Evolutionary conservation across 64 coral and sea anemone genomes (phyloP).

Genomic region (Orbicella faveolata): DNA sequence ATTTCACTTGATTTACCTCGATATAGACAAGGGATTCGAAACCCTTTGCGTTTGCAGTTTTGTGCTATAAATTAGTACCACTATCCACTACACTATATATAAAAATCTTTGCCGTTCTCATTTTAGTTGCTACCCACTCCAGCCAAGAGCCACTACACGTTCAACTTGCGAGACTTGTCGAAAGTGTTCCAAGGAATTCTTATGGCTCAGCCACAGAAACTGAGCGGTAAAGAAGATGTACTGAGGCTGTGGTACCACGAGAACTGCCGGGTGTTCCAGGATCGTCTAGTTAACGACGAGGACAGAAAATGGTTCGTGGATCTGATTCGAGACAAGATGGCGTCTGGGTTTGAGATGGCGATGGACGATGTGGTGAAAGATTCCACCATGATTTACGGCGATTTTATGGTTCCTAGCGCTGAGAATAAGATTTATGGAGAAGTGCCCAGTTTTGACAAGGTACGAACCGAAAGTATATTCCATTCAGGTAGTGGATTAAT

Average conservation of each 20-base stretch:
- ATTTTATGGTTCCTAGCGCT: constrained; percentile 92
- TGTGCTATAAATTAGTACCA: not conserved
- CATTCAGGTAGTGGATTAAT: not conserved
- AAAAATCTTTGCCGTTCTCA: not conserved
- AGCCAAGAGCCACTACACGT: constrained; percentile 98
- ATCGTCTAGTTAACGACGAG: constrained; percentile 93
- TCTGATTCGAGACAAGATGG: constrained; percentile 90
- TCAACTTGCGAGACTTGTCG: constrained; percentile 95
- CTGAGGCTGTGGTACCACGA: constrained; percentile 96
- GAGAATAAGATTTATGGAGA: constrained; percentile 87
- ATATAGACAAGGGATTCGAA: too few species aligned
- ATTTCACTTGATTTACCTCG: not conserved
- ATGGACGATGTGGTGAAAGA: constrained; percentile 84
- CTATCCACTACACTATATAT: not conserved
- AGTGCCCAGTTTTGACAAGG: constrained; percentile 91
- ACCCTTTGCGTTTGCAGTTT: not conserved
- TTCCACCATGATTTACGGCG: constrained; percentile 93
- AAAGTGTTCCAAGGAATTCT: constrained; percentile 98
- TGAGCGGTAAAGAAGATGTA: constrained; percentile 63
- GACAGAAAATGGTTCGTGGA: constrained; percentile 95
- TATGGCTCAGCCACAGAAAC: constrained; percentile 88
- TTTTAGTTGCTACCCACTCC: constrained; percentile 91
- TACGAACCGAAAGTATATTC: not conserved
- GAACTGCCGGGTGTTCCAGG: constrained; percentile 95
- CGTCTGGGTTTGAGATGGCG: constrained; percentile 71